Base-by-base conservation (phyloP, 2,113 vertebrate genomes). In the Strix uralensis region DNA sequence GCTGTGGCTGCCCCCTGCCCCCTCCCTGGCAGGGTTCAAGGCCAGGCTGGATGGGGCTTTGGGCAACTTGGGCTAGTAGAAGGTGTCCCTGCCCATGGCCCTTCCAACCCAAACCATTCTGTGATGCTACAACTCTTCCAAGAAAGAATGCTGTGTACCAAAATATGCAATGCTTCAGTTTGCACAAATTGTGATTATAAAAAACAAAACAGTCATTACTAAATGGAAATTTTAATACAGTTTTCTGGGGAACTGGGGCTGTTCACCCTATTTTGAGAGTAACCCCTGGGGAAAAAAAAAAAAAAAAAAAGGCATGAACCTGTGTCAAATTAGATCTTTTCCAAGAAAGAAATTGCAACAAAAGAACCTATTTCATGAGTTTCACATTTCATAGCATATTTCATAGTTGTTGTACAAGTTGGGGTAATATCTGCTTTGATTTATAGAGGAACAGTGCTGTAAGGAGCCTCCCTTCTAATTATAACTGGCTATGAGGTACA, bases 401-500 rank as follows among this genome's bases (percentile, higher is more conserved):
- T 96, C 84, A 65, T n/a, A 78, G 88, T 49, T 96, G 93, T 89
- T 93, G 89, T 95, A 97, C 88, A 95, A 92, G 89, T 86, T 94
- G 86, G 77, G 47, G 84, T 95, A 92, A 89, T 96, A 95, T 94
- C 91, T 92, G 42, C 85, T 66, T 49, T 97, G 97, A 96, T 97
- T 97, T 96, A 96, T 83, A 85, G 59, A 94, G 82, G 55, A 93
- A 94, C 22, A 15, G 77, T 1, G 59, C 85, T 95, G 80, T 86
- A 89, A 91, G 96, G 96, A 95, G 74, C 90, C 96, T 97, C 96
- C 96, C 89, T 95, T 92, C 90, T 97, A 96, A 97, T 97, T 97
- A 95, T 85, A 97, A 95, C 81, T 95, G 85, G 70, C 94, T 97
- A 96, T 91, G 96, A 96, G 92, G 55, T 73, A 83, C 96, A 97